Base-by-base conservation (phyloP, 2,888 invertebrate genomes). In the Steinernema scapterisci region DNA sequence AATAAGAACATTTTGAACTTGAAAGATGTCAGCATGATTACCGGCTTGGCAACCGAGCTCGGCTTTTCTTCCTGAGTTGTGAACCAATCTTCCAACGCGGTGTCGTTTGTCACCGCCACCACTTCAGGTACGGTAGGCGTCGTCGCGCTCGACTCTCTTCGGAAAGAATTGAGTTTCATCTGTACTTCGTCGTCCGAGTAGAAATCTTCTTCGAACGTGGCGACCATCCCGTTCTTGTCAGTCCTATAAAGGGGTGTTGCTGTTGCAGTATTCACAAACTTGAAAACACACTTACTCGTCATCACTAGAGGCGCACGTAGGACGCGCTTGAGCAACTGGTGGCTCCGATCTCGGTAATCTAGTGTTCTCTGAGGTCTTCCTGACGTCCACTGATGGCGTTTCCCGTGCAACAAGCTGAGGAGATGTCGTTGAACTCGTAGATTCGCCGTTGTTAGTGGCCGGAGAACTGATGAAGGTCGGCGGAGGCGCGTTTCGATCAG, bases 201-300 rank as follows among this genome's bases (percentile, higher is more conserved):
- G 43, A 85, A 85, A 52, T 85, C 85, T 75, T 85, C 83, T 71
- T 85, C 85, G 63, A 78, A 83, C 48, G 76, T 81, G 71, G 79
- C 79, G 16, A 85, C 84, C 84, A 85, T 84, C 25, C 75, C 56
- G 74, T 85, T 85, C 25, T 80, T 77, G 19, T 9, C 21, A 1
- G 63, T 27, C 31, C 63, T 63, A 19, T 5, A 48, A 9, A 3
- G 9, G 9, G 3, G 9, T 38, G 38, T 38, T 38, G 9, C 5
- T 38, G 3, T 38, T 38, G 38, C n/a, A n/a, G n/a, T n/a, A n/a
- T 38, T 38, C 9, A 9, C 38, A 9, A 3, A 38, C 38, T 3
- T 9, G 38, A 38, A 6, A 6, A 9, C 38, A n/a, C n/a, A n/a
- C 48, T 48, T 38, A 48, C 48, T 48, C 48, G 13, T 48, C 48